These are phyloP conservation scores for Gibbula magus DNA, from an alignment of 2,888 invertebrate genomes.

Conservation along the genomic window DNA sequence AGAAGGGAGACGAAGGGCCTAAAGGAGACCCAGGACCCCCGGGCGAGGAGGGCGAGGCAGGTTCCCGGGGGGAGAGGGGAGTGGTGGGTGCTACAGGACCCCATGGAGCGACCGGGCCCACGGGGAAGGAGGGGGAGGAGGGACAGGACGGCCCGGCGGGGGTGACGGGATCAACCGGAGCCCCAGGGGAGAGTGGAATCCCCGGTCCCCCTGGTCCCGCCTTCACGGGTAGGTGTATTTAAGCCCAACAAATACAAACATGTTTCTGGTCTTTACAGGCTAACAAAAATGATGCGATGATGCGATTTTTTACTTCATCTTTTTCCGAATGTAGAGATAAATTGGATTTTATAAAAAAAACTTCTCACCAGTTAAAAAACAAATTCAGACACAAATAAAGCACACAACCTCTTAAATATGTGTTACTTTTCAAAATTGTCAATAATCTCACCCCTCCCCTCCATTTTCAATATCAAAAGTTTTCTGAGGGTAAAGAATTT, in stretches of 20 bases:
- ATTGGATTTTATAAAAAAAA: no score
- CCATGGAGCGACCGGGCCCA: slow-evolving; percentile 18
- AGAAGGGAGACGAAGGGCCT: neutral
- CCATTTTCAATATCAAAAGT: no score
- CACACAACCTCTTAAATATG: no score
- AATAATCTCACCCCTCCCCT: no score
- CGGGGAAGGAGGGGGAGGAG: slow-evolving; percentile 17
- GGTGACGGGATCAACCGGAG: neutral
- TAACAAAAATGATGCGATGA: no score
- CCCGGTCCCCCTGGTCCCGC: neutral
- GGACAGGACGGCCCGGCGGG: slow-evolving; percentile 27
- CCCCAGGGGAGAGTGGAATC: neutral
- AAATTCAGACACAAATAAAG: no score
- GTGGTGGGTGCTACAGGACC: slow-evolving; percentile 7
- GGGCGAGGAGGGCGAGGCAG: neutral
- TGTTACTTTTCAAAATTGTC: no score
- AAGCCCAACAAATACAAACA: no score
- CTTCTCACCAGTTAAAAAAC: no score
- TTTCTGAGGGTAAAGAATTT: no score
- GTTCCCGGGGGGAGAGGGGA: slow-evolving; percentile 10
- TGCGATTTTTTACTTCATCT: no score
- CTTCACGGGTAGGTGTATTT: neutral
- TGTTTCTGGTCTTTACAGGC: neutral
- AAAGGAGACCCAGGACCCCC: neutral
- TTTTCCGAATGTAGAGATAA: no score